Evolutionary conservation across 2,113 vertebrate species (phyloP), one percentile per base, ranked within the genome.

Genomic region (Phaethornis superciliosus): DNA sequence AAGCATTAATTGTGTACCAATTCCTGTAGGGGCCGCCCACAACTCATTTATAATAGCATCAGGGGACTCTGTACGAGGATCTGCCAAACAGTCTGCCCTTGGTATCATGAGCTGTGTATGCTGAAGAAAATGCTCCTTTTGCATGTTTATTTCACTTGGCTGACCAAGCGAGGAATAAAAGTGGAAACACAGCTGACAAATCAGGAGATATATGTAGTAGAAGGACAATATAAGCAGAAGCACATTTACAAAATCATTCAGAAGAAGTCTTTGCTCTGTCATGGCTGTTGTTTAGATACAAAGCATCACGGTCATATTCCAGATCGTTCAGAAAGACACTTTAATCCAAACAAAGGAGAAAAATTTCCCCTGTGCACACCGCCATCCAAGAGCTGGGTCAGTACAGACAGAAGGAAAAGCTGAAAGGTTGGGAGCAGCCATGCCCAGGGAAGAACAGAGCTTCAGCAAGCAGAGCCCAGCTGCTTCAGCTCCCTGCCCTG

Each of bases 21-120:
- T 32, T 72, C 89, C 93, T 92, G 81, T 68, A 92, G 89, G 63
- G 85, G 93, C 81, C 71, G 70, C 93, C 89, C 89, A 78, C 37
- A 94, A 58, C 89, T 78, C 42, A 68, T 37, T 37, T 81, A 44
- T 68, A 46, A 37, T 1, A 56, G 67, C 1, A 0, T 35, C 20
- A 52, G 81, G 42, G 24, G 46, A 52, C 30, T 35, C 5, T 3
- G 16, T 13, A 35, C 24, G 10, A 78, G 28, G n/a, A 63, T 35
- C 14, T 85, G 32, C 46, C 55, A 15, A 27, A 40, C 10, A 65
- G 42, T 6, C 52, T n/a, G 33, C 15, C 28, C 20, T 30, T 15
- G 28, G 27, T 27, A 21, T 15, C 27, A 11, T 2, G 23, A 52
- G 63, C 89, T 44, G 5, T 9, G 33, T 6, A 2, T 9, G n/a